phyloP scores from a whole-genome alignment of 2,113 vertebrate species.

The Spea bombifrons region DNA sequence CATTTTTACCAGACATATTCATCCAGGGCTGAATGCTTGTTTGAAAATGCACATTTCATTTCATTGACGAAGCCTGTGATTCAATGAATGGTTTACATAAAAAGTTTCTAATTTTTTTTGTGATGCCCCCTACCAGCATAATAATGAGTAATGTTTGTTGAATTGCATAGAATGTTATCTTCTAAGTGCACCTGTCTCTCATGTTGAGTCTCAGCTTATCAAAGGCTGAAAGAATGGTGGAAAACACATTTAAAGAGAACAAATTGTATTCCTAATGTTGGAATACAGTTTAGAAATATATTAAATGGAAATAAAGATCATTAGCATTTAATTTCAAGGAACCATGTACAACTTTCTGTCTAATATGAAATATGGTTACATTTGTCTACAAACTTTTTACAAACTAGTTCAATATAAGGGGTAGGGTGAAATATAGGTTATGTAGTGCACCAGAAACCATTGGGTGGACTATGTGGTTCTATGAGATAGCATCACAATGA shows the following conservation, averaged over 20 bases:
- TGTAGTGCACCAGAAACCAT: too few relatives aligned
- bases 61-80: conserved; percentile 42
- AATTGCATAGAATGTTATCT: conserved; percentile 50
- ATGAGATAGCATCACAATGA: too few relatives aligned
- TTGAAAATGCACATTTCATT: conserved; percentile 42
- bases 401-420: too few relatives aligned
- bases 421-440: too few relatives aligned
- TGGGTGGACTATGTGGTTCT: too few relatives aligned
- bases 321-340: conserved; percentile 32
- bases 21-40: conserved; percentile 26
- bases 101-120: conserved; percentile 45
- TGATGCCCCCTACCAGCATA: conserved; percentile 49
- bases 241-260: conserved; percentile 3
- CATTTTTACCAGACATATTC: conserved; percentile 22
- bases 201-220: conserved; percentile 46
- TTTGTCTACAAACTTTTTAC: background rate
- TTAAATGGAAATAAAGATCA: conserved; percentile 27
- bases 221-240: background rate
- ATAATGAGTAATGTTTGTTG: conserved; percentile 45
- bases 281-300: conserved; percentile 38
- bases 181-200: conserved; percentile 48
- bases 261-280: conserved; percentile 27
- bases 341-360: background rate
- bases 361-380: background rate
- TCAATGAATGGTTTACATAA: conserved; percentile 41